Base-by-base conservation (phyloP, 2,797 vertebrate species). In the Chrysocyon brachyurus region DNA sequence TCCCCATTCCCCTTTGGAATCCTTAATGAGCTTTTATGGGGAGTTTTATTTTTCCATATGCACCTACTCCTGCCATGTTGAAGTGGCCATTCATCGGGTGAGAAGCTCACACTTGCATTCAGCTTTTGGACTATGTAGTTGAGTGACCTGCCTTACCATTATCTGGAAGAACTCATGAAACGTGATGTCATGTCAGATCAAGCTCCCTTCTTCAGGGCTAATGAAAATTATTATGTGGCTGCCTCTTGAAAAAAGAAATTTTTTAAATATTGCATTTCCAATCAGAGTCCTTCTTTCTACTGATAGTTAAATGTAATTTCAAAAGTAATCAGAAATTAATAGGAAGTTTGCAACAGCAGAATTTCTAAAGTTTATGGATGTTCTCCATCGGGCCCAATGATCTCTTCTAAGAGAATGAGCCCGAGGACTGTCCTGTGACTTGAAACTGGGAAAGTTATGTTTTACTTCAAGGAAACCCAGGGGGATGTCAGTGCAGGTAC, bases 31-130 rank as follows among this genome's bases (percentile, higher is more conserved):
- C 57, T 94, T 97, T 94, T 78, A 95, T 68, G 82, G 73, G 79
- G 49, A 97, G 82, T 68, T 93, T 93, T 73, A 94, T 93, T 98
- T 97, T 97, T 97, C 96, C 82, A 0, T 12, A 73, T 98, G 94
- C 82, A 85, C 89, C 97, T 86, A n/a, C 90, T 97, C 94, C 93
- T 95, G 93, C 95, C 95, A 97, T 75, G 86, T 68, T 63, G 94
- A 93, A 88, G 94, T 97, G 78, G 49, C 66, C 97, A 91, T 96
- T 88, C 97, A 24, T n/a, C n/a, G n/a, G n/a, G n/a, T n/a, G n/a
- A n/a, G n/a, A n/a, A n/a, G n/a, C n/a, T n/a, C n/a, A n/a, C n/a
- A n/a, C n/a, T n/a, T n/a, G n/a, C 97, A 91, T 96, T 88, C 97
- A 24, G 19, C 91, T 94, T 93, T 97, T 40, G 88, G 96, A 94